Conservation (phyloP, 37 sponge, comb jelly and placozoan genomes). For the Aplysina aerophoba region DNA sequence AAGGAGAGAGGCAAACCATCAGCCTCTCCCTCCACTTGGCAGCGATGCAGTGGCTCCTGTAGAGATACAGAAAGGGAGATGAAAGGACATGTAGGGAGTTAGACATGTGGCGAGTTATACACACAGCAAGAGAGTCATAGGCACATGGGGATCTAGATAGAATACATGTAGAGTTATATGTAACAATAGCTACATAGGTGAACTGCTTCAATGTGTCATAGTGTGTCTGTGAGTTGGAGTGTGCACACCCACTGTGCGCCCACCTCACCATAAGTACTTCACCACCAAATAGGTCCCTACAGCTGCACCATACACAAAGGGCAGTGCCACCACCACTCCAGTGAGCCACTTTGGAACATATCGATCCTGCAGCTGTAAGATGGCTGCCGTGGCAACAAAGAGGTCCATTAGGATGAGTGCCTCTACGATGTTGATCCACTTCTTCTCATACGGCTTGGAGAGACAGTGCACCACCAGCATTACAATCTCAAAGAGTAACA, state of each 20-base stretch:
- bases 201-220: not conserved
- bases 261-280: slow-evolving; percentile 11
- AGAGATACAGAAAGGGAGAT: too few species aligned
- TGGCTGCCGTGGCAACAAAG: slow-evolving; percentile 67
- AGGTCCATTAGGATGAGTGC: slow-evolving; percentile 66
- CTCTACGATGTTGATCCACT: slow-evolving; percentile 66
- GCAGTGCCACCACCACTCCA: not conserved
- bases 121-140: too few species aligned
- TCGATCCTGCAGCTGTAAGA: slow-evolving; percentile 51
- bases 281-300: not conserved
- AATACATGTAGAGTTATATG: too few species aligned
- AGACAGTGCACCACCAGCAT: slow-evolving; percentile 64
- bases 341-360: slow-evolving; percentile 37
- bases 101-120: too few species aligned
- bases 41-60: too few species aligned
- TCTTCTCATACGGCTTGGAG: slow-evolving; percentile 66
- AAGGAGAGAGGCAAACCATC: too few species aligned
- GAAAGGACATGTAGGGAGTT: too few species aligned
- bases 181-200: too few species aligned
- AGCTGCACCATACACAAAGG: slow-evolving; percentile 4
- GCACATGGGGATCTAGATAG: too few species aligned
- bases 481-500: slow-evolving; percentile 24
- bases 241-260: not conserved
- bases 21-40: too few species aligned
- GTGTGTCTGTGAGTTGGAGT: not conserved